These are phyloP conservation scores for Siniperca chuatsi DNA, from an alignment of 2,113 vertebrate genomes.

Conservation along the genomic window DNA sequence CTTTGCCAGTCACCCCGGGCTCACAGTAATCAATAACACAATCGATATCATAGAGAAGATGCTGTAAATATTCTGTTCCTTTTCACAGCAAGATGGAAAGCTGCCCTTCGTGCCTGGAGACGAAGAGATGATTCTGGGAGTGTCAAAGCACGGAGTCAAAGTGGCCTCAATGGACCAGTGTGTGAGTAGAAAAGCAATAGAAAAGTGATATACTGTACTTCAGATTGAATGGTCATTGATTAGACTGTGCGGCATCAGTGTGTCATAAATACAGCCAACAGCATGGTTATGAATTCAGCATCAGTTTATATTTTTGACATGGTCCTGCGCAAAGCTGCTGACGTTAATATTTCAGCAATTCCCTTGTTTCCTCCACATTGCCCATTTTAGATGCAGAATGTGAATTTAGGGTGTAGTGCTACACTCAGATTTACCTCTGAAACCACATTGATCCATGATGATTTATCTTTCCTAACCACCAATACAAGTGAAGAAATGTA, in stretches of 20 bases:
- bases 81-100: conserved; percentile 95
- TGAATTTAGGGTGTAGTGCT: not conserved
- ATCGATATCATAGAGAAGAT: not conserved
- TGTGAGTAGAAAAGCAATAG: conserved; percentile 86
- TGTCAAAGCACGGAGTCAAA: conserved; percentile 97
- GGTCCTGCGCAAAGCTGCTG: conserved; percentile 4
- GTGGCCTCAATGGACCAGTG: conserved; percentile 94
- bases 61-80: conserved; percentile 52
- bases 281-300: conserved; percentile 9
- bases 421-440: not conserved
- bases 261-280: not conserved
- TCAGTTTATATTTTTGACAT: conserved; percentile 15
- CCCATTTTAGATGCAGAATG: not conserved
- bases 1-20: not conserved
- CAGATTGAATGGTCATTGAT: conserved; percentile 15
- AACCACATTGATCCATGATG: too few relatives aligned
- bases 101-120: conserved; percentile 95
- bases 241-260: conserved; percentile 1
- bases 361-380: not conserved
- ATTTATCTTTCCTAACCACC: not conserved
- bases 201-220: not conserved
- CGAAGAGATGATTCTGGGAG: conserved; percentile 94
- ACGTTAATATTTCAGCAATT: not conserved
- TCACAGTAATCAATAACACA: not conserved
- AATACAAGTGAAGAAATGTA: not conserved